Percentiles rank a stretch among this genome's conserved stretches.
These are phyloP conservation scores for Ctenomys sociabilis DNA, from an alignment of 2,113 vertebrate genomes.

Conservation along the genomic window DNA sequence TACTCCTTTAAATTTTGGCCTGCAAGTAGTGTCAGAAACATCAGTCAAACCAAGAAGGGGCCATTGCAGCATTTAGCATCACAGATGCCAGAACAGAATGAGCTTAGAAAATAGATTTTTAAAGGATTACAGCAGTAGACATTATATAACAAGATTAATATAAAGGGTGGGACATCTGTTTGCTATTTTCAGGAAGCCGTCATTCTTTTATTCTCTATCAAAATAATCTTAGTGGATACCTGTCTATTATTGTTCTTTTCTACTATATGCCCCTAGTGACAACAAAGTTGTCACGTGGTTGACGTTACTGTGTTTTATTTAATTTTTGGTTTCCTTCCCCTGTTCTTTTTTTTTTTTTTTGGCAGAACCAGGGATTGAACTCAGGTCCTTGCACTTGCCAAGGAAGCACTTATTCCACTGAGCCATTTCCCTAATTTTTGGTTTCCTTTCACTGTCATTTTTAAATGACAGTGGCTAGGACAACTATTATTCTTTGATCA, in stretches of 20 bases:
- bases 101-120: conserved; percentile 81
- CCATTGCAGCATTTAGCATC: conserved; percentile 73
- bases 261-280: conserved; percentile 56
- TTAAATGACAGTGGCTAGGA: too few relatives aligned
- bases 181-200: conserved; percentile 81
- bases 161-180: conserved; percentile 79
- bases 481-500: not conserved
- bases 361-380: too few relatives aligned
- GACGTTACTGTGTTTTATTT: conserved; percentile 77
- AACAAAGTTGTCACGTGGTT: conserved; percentile 70
- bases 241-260: conserved; percentile 73
- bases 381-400: too few relatives aligned
- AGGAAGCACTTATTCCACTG: too few relatives aligned
- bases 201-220: conserved; percentile 83
- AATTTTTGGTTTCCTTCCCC: not conserved
- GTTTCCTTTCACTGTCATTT: not conserved
- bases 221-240: conserved; percentile 82
- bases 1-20: conserved; percentile 65
- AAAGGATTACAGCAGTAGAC: conserved; percentile 67
- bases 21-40: conserved; percentile 57
- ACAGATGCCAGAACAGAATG: conserved; percentile 75
- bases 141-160: conserved; percentile 74
- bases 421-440: too few relatives aligned
- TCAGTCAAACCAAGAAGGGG: conserved; percentile 69
- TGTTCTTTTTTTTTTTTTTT: not conserved